Conservation (phyloP, 2,797 vertebrate genomes). For the Alexandromys oeconomus region DNA sequence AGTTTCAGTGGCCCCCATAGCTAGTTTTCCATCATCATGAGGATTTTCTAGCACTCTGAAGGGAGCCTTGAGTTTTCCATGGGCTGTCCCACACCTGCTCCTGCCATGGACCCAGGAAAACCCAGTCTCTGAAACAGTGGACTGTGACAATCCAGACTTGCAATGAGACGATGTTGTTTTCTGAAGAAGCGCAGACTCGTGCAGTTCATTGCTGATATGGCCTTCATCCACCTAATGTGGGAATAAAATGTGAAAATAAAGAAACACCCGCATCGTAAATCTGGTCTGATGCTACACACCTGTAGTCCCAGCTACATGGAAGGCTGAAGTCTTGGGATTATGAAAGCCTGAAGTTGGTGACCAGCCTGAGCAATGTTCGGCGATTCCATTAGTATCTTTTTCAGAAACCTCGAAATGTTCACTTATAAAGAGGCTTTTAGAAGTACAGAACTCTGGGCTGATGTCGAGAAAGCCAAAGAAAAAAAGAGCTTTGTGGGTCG, state of each 20-base stretch:
- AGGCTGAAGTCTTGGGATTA: neutral
- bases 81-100: neutral
- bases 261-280: neutral
- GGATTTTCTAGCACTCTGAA: too few relatives aligned
- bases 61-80: neutral
- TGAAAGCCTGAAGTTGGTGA: neutral
- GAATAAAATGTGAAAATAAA: neutral
- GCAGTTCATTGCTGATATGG: too few relatives aligned
- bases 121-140: neutral
- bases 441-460: neutral
- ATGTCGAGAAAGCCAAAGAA: neutral
- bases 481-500: neutral
- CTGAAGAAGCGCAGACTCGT: neutral
- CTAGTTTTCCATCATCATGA: too few relatives aligned
- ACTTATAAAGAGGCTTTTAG: neutral
- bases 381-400: neutral
- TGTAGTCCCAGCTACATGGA: neutral
- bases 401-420: neutral
- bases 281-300: neutral
- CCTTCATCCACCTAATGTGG: neutral
- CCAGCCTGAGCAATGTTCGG: neutral
- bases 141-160: neutral
- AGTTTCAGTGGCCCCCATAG: too few relatives aligned
- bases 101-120: neutral
- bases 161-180: neutral